Percentiles rank a stretch among this genome's conserved stretches.
phyloP scores from a whole-genome alignment of 2,797 vertebrate species.

The Lepidocolaptes lacrymiger region DNA sequence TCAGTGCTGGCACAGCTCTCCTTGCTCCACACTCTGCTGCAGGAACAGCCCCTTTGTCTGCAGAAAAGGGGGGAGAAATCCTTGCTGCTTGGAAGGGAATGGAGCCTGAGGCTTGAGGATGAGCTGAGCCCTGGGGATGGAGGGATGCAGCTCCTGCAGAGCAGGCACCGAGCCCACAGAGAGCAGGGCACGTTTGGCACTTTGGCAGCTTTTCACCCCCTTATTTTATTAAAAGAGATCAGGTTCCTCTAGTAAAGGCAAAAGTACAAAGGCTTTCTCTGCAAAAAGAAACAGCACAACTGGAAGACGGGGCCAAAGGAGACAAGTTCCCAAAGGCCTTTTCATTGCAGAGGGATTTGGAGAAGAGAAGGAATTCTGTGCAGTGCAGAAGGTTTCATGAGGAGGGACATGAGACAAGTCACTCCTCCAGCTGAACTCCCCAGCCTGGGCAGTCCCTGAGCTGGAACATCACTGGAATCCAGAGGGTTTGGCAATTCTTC shows the following conservation, averaged over 20 bases:
- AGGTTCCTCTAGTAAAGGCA: background rate
- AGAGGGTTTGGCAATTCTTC: background rate
- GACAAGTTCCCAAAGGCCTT: background rate
- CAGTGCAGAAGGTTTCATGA: background rate
- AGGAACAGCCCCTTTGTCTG: background rate
- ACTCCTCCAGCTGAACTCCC: background rate
- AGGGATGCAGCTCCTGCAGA: background rate
- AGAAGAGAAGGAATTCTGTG: background rate
- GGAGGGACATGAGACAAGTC: background rate
- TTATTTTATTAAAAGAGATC: background rate
- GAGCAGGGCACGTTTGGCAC: background rate
- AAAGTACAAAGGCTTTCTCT: background rate
- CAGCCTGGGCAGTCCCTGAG: background rate
- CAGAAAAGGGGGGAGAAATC: background rate
- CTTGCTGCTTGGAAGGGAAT: background rate
- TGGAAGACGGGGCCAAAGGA: fast-evolving
- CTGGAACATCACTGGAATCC: background rate
- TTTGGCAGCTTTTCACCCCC: no score
- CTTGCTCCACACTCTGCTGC: background rate
- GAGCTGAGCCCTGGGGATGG: background rate
- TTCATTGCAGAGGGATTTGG: background rate
- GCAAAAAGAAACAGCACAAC: fast-evolving
- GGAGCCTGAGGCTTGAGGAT: background rate
- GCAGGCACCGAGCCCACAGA: background rate
- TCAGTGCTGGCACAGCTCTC: background rate